Conservation (phyloP, 2,797 vertebrate species). For the Cygnus olor region DNA sequence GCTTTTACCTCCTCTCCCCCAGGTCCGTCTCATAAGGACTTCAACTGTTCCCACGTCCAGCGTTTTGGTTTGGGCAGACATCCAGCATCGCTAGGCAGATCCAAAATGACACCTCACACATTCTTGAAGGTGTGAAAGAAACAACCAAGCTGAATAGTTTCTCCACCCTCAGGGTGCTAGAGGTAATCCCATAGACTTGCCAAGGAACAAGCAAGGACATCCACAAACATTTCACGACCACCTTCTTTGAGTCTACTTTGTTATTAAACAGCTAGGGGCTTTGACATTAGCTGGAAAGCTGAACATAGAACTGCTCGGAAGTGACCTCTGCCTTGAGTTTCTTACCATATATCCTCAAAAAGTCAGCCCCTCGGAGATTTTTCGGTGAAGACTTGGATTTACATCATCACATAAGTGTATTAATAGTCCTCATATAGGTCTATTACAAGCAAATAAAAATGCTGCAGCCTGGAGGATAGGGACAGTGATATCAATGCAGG, state of each 20-base stretch:
- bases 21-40: slow-evolving; percentile 30
- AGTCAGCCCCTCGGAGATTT: not conserved
- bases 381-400: not conserved
- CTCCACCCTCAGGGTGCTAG: not conserved
- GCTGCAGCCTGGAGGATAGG: not conserved
- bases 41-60: slow-evolving; percentile 37
- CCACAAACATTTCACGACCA: slow-evolving; percentile 63
- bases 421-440: not conserved
- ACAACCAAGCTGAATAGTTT: slow-evolving; percentile 52
- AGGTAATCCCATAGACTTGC: slow-evolving; percentile 11
- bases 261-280: slow-evolving; percentile 16
- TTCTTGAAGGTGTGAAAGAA: slow-evolving; percentile 67
- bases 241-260: slow-evolving; percentile 26
- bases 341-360: not conserved
- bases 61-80: slow-evolving; percentile 39
- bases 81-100: slow-evolving; percentile 58
- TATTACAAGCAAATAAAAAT: not conserved
- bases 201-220: slow-evolving; percentile 49
- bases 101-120: slow-evolving; percentile 45
- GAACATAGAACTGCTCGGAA: not conserved
- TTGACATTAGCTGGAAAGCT: not conserved
- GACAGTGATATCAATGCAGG: not conserved
- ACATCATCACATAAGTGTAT: not conserved
- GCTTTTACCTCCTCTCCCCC: not conserved
- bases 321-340: not conserved